Evolutionary conservation across 2,797 vertebrate species (phyloP), one percentile per base, ranked within the genome.

Genomic region (Pangasius sanitwongsei): DNA sequence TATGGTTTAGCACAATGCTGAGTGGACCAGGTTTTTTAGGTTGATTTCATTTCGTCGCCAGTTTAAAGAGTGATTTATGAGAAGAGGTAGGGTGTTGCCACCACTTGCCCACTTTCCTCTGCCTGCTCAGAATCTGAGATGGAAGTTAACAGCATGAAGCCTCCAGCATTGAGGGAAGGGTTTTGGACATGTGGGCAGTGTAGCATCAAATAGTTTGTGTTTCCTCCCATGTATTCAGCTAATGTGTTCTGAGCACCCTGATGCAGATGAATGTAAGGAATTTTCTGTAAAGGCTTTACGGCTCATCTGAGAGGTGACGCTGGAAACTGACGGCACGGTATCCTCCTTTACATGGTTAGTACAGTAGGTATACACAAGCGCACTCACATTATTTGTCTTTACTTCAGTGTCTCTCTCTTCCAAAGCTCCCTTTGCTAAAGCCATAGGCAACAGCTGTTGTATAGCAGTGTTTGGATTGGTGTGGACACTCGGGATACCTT

Each of bases 121-220:
- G 93, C 94, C 94, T 96, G 94, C 93, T 94, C 93, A 85, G 94
- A 96, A 95, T 95, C 96, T 95, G 95, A 96, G 95, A 96, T 95
- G 94, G 93, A 95, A 96, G 95, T 96, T 94, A 96, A 95, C 95
- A 94, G 94, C 94, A 94, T 93, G 94, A 94, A 93, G 95, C 94
- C 94, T 94, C 93, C 92, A 88, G 94, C 80, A 92, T 91, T 94
- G 91, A 93, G 93, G 93, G 94, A 94, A 94, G 92, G 91, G 93
- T 92, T 94, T 92, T 93, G 94, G 95, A 95, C 94, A 94, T 95
- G 95, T 95, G 96, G 94, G 95, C 95, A 96, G 95, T 93, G 95
- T 96, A 95, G 95, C 96, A 96, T 96, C 95, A 96, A 96, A 97
- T 96, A 94, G 96, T 96, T 95, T 96, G 95, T 95, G 96, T 96